Percentiles rank a stretch among this genome's conserved stretches.
Conservation (phyloP, 2,797 vertebrate genomes). For the Ispidina lecontei region DNA sequence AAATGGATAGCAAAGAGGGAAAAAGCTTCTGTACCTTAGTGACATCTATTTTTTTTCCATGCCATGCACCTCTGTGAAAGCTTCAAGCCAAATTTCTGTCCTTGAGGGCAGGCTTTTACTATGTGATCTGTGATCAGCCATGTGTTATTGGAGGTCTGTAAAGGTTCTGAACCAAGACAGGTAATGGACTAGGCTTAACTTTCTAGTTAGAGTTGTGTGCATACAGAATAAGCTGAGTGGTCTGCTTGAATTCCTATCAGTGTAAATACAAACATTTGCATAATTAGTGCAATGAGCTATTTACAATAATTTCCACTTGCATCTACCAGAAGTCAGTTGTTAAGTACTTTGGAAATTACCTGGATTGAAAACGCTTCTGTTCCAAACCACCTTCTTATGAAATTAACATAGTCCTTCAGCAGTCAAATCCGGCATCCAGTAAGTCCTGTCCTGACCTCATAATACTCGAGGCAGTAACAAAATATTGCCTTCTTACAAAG, state of each 20-base stretch:
- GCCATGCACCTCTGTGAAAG: not conserved
- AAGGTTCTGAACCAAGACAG: not conserved
- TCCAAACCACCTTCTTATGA: not conserved
- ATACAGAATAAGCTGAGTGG: not conserved
- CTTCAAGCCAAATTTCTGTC: not conserved
- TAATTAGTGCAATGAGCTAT: not conserved
- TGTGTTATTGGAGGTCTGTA: not conserved
- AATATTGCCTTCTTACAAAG: not conserved
- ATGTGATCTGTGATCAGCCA: not conserved
- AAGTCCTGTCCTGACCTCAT: not conserved
- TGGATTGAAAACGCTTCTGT: not conserved
- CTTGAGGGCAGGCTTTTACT: not conserved
- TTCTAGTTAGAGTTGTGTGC: not conserved
- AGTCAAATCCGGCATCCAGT: not conserved
- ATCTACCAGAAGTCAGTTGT: not conserved
- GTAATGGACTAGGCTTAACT: not conserved
- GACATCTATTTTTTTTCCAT: not conserved
- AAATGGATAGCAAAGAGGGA: constrained; percentile 22
- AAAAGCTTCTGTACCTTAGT: not conserved
- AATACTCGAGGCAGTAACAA: not conserved
- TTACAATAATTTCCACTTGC: not conserved
- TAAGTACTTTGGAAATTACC: not conserved
- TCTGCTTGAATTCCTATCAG: not conserved
- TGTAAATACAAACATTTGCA: not conserved
- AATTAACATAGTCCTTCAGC: not conserved